phyloP scores from a whole-genome alignment of 2,797 vertebrate genomes.

The Chloroceryle inda region DNA sequence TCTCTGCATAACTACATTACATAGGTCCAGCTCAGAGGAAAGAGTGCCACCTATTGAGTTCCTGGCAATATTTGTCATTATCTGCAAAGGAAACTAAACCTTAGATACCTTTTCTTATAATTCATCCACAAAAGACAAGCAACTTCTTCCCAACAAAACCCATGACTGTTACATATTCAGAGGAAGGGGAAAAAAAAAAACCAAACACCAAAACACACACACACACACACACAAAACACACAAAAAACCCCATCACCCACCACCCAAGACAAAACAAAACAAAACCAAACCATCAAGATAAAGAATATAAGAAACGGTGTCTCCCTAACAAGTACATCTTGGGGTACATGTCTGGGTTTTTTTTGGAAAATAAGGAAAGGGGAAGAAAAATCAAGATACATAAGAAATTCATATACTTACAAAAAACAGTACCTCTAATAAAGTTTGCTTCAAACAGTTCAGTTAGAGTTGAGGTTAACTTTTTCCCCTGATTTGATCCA shows the following conservation, averaged over 20 bases:
- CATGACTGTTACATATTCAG: background rate
- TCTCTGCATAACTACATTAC: background rate
- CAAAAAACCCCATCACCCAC: too few relatives aligned
- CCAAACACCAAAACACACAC: too few relatives aligned
- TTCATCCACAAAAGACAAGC: background rate
- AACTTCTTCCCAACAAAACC: background rate
- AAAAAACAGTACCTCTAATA: background rate
- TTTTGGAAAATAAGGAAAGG: background rate
- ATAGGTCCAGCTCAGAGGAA: conserved; percentile 53
- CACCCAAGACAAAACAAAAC: too few relatives aligned
- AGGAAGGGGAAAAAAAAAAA: background rate
- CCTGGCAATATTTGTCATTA: background rate
- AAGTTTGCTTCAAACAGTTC: conserved; percentile 26
- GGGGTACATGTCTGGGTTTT: background rate
- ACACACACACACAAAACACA: too few relatives aligned
- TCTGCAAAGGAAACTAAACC: background rate
- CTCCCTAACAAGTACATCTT: background rate
- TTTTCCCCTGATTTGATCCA: conserved; percentile 13
- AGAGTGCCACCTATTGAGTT: conserved; percentile 79
- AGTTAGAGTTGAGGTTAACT: conserved; percentile 12
- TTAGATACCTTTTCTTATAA: background rate
- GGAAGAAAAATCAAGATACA: background rate
- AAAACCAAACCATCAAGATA: too few relatives aligned
- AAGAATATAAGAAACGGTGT: background rate
- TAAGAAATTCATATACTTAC: background rate